phyloP scores from a whole-genome alignment of 2,888 invertebrate genomes.

The Dynastes tityus region DNA sequence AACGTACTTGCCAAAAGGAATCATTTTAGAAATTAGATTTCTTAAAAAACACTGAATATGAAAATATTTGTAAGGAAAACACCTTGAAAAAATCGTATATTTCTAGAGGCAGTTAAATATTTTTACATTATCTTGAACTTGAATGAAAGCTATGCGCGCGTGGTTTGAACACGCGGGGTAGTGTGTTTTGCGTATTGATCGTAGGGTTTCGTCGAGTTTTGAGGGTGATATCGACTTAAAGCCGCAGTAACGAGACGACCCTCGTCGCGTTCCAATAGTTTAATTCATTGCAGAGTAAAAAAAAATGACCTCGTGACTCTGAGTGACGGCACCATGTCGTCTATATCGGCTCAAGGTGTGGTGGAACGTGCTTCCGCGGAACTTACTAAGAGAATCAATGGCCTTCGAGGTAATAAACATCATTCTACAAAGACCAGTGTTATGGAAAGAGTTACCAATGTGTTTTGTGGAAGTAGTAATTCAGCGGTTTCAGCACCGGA shows the following conservation, averaged over 20 bases:
- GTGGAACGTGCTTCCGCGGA: constrained; percentile 94
- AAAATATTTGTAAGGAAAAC: background rate
- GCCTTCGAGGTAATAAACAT: constrained; percentile 79
- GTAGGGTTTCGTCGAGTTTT: constrained; percentile 51
- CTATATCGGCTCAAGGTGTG: constrained; percentile 90
- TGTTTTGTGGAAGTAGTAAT: constrained; percentile 81
- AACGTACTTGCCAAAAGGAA: background rate
- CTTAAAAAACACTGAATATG: background rate
- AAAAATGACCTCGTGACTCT: constrained; percentile 41
- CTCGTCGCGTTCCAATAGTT: constrained; percentile 44
- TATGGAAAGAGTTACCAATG: constrained; percentile 91
- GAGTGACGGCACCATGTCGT: constrained; percentile 75
- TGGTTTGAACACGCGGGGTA: constrained; percentile 45
- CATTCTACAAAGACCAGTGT: constrained; percentile 74
- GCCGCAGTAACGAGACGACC: constrained; percentile 49
- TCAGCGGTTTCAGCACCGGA: constrained; percentile 69
- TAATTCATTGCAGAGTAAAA: background rate
- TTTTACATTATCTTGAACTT: constrained; percentile 52
- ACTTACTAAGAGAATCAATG: constrained; percentile 90
- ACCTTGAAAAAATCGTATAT: background rate
- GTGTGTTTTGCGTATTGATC: constrained; percentile 56
- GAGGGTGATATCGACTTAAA: constrained; percentile 55
- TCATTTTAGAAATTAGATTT: background rate
- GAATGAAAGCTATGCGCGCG: constrained; percentile 53
- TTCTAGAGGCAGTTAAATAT: background rate